Evolutionary conservation across 2,797 vertebrate genomes (phyloP), one percentile per base, ranked within the genome.

Genomic region (Sebastes itinus): DNA sequence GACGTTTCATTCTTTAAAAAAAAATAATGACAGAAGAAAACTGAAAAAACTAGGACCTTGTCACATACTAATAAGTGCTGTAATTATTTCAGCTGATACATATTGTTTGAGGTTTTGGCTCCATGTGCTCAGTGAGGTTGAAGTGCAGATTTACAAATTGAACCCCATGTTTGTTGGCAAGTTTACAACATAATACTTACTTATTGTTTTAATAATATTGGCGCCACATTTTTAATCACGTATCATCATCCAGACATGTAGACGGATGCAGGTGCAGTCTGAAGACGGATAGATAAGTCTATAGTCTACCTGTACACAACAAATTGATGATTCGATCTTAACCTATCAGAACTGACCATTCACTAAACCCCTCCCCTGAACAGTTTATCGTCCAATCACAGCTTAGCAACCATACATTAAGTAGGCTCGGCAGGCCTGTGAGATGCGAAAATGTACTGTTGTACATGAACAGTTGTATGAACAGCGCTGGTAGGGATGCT

Each of bases 71-170:
- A 27, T 59, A 67, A 22, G 49, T 46, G 55, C 60, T 33, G 13
- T 67, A 27, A 66, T 46, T 7, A 54, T 23, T 69, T 72, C 1
- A 49, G 16, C 28, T 61, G 20, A 4, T 27, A 46, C 20, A 73
- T 35, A 62, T 69, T 75, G 63, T 55, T 56, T 28, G 62, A 59
- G 52, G 58, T 75, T 80, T 77, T 54, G 1, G 38, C 54, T 49
- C 2, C 4, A 58, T 52, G 25, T 1, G 7, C 10, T 32, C n/a
- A 46, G 20, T 9, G 7, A 74, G 42, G 25, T 64, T 61, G 18
- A 61, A 61, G 49, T 76, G 23, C 8, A 67, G 20, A 73, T 38
- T 62, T 61, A 30, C 27, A 65, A 5, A 8, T 28, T 79, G 5
- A 27, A 20, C 16, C 32, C 3, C 20, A 32, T 23, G 7, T 52